Conservation (phyloP, 1,140 invertebrate genomes). For the Drosophila kepulauana region DNA sequence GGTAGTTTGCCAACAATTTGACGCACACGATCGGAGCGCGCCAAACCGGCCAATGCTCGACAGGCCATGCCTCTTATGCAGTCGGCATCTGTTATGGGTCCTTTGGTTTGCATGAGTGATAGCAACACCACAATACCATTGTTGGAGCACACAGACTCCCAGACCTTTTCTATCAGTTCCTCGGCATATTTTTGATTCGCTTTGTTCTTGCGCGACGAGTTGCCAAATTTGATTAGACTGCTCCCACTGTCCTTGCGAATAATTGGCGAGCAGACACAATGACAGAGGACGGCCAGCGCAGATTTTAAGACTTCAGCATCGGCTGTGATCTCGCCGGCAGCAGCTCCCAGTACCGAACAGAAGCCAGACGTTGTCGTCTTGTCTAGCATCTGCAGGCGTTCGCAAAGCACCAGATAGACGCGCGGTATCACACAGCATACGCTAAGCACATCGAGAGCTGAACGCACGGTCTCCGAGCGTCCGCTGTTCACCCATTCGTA, state of each 20-base stretch:
- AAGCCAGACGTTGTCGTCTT: conserved; percentile 89
- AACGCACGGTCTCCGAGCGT: conserved; percentile 93
- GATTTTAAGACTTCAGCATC: conserved; percentile 97
- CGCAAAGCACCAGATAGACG: conserved; percentile 92
- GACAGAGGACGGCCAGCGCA: conserved; percentile 94
- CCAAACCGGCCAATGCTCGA: conserved; percentile 95
- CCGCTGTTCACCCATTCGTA: conserved; percentile 97
- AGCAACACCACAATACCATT: conserved; percentile 97
- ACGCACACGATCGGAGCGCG: conserved; percentile 94
- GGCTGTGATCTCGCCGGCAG: conserved; percentile 94
- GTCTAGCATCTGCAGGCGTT: conserved; percentile 91
- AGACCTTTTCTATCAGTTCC: conserved; percentile 95
- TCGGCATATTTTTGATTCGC: conserved; percentile 91
- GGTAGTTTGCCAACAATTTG: conserved; percentile 98
- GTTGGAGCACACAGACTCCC: conserved; percentile 96
- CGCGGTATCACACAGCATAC: conserved; percentile 96
- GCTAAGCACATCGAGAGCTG: conserved; percentile 94
- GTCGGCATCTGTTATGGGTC: conserved; percentile 98
- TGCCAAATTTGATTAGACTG: conserved; percentile 80
- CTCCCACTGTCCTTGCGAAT: conserved; percentile 88
- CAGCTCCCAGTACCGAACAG: conserved; percentile 91
- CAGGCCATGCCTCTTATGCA: conserved; percentile 96
- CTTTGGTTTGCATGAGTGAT: conserved; percentile 95
- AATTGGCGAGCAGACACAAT: conserved; percentile 96
- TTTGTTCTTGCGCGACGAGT: conserved; percentile 90